Evolutionary conservation across 2,113 vertebrate genomes (phyloP), one percentile per base, ranked within the genome.

Genomic region (Jaculus jaculus): DNA sequence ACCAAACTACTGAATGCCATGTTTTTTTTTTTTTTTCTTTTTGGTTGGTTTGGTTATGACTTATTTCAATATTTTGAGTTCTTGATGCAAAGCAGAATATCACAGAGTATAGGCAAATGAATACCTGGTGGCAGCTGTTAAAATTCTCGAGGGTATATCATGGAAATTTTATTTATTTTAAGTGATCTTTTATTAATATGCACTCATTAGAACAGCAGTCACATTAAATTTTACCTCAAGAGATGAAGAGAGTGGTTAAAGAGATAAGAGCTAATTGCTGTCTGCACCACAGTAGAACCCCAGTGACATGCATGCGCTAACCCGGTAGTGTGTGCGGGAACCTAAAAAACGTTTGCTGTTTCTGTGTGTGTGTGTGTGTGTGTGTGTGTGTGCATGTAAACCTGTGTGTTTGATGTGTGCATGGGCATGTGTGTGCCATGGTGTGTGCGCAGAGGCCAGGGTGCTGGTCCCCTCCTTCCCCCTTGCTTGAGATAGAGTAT

Each of bases 31-130:
- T n/a, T n/a, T n/a, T n/a, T n/a, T n/a, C n/a, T n/a, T n/a, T 85
- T 47, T 47, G 42, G 16, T 73, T 91, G 66, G 8, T 88, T 54
- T 75, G 51, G 23, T 54, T 47, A 20, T 24, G 11, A 11, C n/a
- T 96, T 92, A 75, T 89, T 92, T 96, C n/a, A 73, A 3, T 90
- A 74, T 37, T 95, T n/a, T 78, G n/a, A 91, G 34, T 32, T 47
- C 23, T 63, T 10, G 5, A 65, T 32, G 39, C 58, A 68, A 47
- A 65, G 3, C 7, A 73, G 21, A 2, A 2, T 47, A 11, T 42
- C 58, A 42, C 32, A 16, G n/a, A 84, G 16, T 37, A 3, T 72
- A 86, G 37, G n/a, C 18, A 81, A 84, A n/a, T 86, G 28, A 20
- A 37, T 74, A 73, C 65, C 32, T 91, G 69, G 79, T 16, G 78